These are phyloP conservation scores for Calliopum simillimum DNA, from an alignment of 2,888 invertebrate genomes.

Conservation along the genomic window DNA sequence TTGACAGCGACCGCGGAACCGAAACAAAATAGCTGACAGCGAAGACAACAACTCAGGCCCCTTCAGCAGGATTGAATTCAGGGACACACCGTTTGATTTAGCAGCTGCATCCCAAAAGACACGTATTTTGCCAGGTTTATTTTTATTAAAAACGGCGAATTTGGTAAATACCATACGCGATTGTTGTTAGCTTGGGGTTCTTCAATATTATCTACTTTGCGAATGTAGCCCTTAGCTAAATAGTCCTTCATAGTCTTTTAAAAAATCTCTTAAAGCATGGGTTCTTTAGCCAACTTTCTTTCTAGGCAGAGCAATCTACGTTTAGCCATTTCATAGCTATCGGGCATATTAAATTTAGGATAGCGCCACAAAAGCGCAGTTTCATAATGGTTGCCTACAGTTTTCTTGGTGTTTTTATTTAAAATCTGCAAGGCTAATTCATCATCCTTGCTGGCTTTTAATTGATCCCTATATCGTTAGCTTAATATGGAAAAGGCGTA, in stretches of 20 bases:
- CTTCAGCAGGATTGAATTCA: conserved; percentile 33
- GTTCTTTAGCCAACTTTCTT: conserved; percentile 6
- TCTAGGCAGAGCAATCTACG: conserved; percentile 10
- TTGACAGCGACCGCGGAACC: too few species aligned
- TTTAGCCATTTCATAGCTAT: conserved; percentile 20
- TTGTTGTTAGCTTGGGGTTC: not conserved
- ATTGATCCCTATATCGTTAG: too few species aligned
- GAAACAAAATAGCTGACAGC: conserved; percentile 32
- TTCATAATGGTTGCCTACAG: conserved; percentile 16
- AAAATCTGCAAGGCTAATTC: too few species aligned
- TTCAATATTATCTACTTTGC: not conserved
- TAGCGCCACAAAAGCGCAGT: conserved; percentile 26
- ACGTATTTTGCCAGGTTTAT: conserved; percentile 33
- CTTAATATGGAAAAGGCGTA: too few species aligned
- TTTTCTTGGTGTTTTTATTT: too few species aligned
- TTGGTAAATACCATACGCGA: too few species aligned
- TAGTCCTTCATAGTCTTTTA: conserved; percentile 12
- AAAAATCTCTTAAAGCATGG: conserved; percentile 8
- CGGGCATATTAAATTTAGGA: conserved; percentile 18
- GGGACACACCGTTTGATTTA: conserved; percentile 25
- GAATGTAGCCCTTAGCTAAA: conserved; percentile 22
- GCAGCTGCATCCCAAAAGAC: conserved; percentile 38
- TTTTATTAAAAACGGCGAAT: conserved; percentile 23
- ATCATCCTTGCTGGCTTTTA: too few species aligned
- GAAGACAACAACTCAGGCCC: conserved; percentile 34